Evolutionary conservation across 1,140 invertebrate genomes (phyloP).

Genomic region (Drosophila santomea): DNA sequence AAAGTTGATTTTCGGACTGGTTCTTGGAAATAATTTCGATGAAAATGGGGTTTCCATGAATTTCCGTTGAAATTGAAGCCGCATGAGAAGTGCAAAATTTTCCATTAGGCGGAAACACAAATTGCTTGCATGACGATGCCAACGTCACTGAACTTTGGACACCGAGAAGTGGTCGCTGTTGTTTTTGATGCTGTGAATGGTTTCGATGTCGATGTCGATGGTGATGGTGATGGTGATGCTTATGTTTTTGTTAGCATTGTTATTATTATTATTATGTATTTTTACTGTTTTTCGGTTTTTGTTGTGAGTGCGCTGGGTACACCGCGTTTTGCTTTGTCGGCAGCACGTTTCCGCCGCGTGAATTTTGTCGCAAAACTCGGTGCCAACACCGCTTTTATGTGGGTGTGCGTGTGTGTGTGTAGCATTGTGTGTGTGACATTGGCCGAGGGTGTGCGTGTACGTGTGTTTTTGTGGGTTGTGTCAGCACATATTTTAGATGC

Average conservation of each 20-base stretch:
- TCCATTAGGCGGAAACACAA: slow-evolving; percentile 29
- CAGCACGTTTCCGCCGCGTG: slow-evolving; percentile 62
- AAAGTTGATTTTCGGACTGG: slow-evolving; percentile 9
- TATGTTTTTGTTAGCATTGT: slow-evolving; percentile 17
- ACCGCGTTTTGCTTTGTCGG: slow-evolving; percentile 40
- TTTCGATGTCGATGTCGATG: slow-evolving; percentile 28
- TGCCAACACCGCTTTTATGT: slow-evolving; percentile 36
- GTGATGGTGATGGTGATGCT: slow-evolving; percentile 19
- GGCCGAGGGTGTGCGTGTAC: slow-evolving; percentile 15
- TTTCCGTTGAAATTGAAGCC: slow-evolving; percentile 15
- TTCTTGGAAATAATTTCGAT: slow-evolving; percentile 2
- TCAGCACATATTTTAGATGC: slow-evolving; percentile 67
- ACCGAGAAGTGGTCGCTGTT: slow-evolving; percentile 25
- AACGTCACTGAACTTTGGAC: slow-evolving; percentile 59
- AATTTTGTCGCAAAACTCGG: slow-evolving; percentile 40
- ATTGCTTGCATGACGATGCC: slow-evolving; percentile 35
- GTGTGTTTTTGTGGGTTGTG: slow-evolving; percentile 36
- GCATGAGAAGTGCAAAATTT: slow-evolving; percentile 20
- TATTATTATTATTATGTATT: slow-evolving; percentile 6
- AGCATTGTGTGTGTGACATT: slow-evolving; percentile 3
- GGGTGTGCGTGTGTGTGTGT: slow-evolving; percentile 41
- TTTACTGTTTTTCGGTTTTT: slow-evolving; percentile 6
- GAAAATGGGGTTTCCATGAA: slow-evolving; percentile 1
- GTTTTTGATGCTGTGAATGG: slow-evolving; percentile 2
- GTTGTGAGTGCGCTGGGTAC: slow-evolving; percentile 28